These are phyloP conservation scores for Scophthalmus maximus DNA, from an alignment of 2,113 vertebrate species.

Conservation along the genomic window DNA sequence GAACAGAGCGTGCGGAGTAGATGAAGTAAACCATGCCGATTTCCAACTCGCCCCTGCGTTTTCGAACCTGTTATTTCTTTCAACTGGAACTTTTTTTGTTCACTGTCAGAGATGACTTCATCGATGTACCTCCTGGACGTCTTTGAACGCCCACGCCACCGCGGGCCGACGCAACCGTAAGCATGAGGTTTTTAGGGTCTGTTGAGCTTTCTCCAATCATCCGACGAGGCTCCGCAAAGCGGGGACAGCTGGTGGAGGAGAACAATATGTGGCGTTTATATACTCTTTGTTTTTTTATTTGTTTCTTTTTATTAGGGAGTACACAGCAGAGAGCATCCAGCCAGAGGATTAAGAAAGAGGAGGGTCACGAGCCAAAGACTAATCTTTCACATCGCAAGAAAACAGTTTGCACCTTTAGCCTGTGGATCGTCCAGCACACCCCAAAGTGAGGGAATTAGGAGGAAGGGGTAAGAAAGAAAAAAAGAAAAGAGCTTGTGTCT, in stretches of 20 bases:
- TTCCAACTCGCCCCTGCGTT: slow-evolving; percentile 43
- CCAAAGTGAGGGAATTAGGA: slow-evolving; percentile 33
- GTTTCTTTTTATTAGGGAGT: too few relatives aligned
- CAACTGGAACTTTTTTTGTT: slow-evolving; percentile 28
- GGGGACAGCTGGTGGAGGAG: slow-evolving; percentile 10
- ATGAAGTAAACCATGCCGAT: slow-evolving; percentile 50
- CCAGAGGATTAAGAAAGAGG: not conserved
- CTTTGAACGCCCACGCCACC: slow-evolving; percentile 60
- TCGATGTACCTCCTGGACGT: slow-evolving; percentile 46
- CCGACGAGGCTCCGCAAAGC: slow-evolving; percentile 30
- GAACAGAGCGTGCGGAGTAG: slow-evolving; percentile 39
- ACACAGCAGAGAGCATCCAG: not conserved
- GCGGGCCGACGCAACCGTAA: not conserved
- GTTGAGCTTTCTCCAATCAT: slow-evolving; percentile 40
- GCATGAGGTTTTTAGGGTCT: slow-evolving; percentile 52
- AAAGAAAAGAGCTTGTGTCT: slow-evolving; percentile 50
- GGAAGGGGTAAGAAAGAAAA: slow-evolving; percentile 46
- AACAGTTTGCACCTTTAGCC: slow-evolving; percentile 38
- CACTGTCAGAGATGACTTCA: slow-evolving; percentile 66
- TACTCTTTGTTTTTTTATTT: slow-evolving; percentile 27
- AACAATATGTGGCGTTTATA: slow-evolving; percentile 36
- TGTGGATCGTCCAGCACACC: slow-evolving; percentile 38
- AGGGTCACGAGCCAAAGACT: slow-evolving; percentile 10
- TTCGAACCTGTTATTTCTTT: slow-evolving; percentile 58
- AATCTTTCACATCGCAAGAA: slow-evolving; percentile 14